Base-by-base conservation (phyloP, 2,797 vertebrate genomes). In the Calcarius lapponicus region DNA sequence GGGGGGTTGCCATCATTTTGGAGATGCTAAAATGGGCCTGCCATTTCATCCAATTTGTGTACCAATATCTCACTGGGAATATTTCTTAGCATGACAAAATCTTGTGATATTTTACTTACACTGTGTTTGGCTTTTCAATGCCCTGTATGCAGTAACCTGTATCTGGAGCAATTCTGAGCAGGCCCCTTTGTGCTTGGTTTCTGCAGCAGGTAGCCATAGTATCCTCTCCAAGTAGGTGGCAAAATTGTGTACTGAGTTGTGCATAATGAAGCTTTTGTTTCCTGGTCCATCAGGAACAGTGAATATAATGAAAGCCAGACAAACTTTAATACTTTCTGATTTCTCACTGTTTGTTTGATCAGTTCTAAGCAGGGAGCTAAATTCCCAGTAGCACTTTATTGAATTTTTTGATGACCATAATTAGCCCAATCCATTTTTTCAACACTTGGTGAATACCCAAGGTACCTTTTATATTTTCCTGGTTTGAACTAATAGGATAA, bases 221-320 rank as follows among this genome's bases (percentile, higher is more conserved):
- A 70, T 93, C 74, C 57, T 73, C 50, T 94, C 93, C 57, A 87
- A 54, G 95, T 95, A 97, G 95, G 92, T 97, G 95, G 96, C 92
- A 96, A 92, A 97, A 94, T 85, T 89, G 88, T 91, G 80, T 94
- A 80, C 65, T 85, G 85, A 80, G 60, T 88, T 96, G 86, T 96
- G 73, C 78, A 70, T 96, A 97, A 95, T 91, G 80, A 93, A 95
- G 86, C 80, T 91, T 95, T 97, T 96, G 62, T 97, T 87, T 96
- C 78, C 87, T 93, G 58, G 75, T 75, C 82, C 43, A 14, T 90
- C 45, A 94, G 80, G 86, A 91, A 28, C 40, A 93, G 65, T 83
- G 88, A 96, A 86, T 96, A 76, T 85, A 93, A 95, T 86, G 65
- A 93, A 79, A 95, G 92, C 66, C 89, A 74, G 84, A 79, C 93